Conservation (phyloP, 2,113 vertebrate species). For the Clinocottus analis region DNA sequence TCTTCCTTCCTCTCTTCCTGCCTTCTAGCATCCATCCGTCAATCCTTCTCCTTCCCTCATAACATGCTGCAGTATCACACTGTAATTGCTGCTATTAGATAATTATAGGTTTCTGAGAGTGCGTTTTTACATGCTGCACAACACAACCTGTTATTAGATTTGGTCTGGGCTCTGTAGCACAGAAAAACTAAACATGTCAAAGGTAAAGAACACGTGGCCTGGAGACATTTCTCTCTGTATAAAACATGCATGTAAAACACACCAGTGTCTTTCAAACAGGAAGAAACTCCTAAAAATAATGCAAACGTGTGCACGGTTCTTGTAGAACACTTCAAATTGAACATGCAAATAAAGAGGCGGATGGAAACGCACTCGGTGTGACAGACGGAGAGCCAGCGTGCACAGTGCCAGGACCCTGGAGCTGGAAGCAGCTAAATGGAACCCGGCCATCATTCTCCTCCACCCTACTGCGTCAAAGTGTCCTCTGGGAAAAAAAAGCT, state of each 20-base stretch:
- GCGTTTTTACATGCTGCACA: constrained; percentile 45
- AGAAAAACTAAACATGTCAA: background rate
- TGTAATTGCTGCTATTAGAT: constrained; percentile 48
- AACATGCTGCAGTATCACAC: constrained; percentile 12
- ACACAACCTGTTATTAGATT: constrained; percentile 28
- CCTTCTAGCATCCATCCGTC: constrained; percentile 1
- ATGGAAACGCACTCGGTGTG: background rate
- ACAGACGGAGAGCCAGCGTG: background rate
- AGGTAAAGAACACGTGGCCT: background rate
- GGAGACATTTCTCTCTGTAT: background rate
- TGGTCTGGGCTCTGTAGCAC: constrained; percentile 1
- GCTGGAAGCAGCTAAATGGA: background rate
- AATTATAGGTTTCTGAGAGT: constrained; percentile 38
- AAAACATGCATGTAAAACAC: background rate
- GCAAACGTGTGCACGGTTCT: background rate
- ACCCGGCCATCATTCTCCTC: background rate
- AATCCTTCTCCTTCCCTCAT: constrained; percentile 1
- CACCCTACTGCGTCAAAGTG: background rate
- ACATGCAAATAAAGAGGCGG: background rate
- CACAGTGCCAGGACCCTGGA: background rate
- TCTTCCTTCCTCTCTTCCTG: constrained; percentile 2
- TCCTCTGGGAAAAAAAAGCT: background rate
- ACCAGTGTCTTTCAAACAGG: background rate
- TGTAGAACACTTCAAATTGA: background rate
- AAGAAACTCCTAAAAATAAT: background rate